These are phyloP conservation scores for Palythoa grandis DNA, from an alignment of 92 coral and sea anemone species.

Conservation along the genomic window DNA sequence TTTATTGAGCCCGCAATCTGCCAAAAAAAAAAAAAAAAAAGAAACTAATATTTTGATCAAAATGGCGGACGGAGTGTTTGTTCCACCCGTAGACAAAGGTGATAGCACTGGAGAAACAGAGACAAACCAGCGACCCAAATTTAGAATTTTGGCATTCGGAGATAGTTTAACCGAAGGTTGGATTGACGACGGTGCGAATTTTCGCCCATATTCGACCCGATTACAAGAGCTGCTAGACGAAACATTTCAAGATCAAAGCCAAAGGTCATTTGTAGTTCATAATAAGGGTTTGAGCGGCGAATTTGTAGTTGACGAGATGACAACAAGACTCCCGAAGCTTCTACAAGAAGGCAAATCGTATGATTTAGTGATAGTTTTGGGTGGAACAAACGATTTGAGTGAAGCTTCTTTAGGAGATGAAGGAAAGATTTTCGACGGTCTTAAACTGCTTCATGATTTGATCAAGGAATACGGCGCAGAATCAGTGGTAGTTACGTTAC, in stretches of 20 bases:
- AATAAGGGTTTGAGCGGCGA: slow-evolving; percentile 79
- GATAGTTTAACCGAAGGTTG: slow-evolving; percentile 83
- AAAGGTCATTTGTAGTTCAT: slow-evolving; percentile 50
- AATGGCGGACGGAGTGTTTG: slow-evolving; percentile 1
- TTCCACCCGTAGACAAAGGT: background rate
- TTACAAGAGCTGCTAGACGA: slow-evolving; percentile 57
- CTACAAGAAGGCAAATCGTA: slow-evolving; percentile 55
- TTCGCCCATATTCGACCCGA: slow-evolving; percentile 68
- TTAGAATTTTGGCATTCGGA: slow-evolving; percentile 76
- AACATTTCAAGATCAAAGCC: background rate
- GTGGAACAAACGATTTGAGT: slow-evolving; percentile 84
- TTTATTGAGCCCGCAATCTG: background rate
- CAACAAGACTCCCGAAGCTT: slow-evolving; percentile 54
- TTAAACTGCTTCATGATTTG: slow-evolving; percentile 51
- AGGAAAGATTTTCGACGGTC: slow-evolving; percentile 55
- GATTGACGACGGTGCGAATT: slow-evolving; percentile 52
- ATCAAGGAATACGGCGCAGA: slow-evolving; percentile 58
- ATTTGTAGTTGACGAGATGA: slow-evolving; percentile 69
- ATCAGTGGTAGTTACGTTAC: slow-evolving; percentile 69
- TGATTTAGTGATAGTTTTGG: slow-evolving; percentile 74
- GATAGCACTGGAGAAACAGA: background rate
- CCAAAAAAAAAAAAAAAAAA: background rate
- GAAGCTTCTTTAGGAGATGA: slow-evolving; percentile 64
- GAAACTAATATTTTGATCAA: background rate
- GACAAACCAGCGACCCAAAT: background rate